phyloP scores from a whole-genome alignment of 2,113 vertebrate genomes.

The Pseudonaja textilis region DNA sequence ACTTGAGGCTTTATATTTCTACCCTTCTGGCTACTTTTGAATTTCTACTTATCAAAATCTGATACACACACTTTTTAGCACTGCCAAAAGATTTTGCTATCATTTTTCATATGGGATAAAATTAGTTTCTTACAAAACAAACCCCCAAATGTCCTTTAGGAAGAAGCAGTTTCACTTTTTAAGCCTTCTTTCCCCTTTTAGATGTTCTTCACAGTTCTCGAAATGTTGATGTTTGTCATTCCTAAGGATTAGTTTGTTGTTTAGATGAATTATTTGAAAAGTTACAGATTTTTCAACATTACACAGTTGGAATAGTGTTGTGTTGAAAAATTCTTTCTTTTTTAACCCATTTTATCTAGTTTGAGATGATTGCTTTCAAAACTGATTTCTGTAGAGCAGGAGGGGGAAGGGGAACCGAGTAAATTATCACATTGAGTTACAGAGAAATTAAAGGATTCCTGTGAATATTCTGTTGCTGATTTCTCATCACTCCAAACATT shows the following conservation, averaged over 20 bases:
- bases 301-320: not conserved
- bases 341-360: not conserved
- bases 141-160: not conserved
- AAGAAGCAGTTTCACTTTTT: not conserved
- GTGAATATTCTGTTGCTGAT: not conserved
- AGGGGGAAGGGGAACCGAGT: not conserved
- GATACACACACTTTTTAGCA: not conserved
- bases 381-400: not conserved
- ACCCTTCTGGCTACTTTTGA: not conserved
- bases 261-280: not conserved
- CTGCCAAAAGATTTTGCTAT: not conserved
- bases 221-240: not conserved
- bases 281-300: not conserved
- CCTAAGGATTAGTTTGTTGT: not conserved
- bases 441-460: not conserved
- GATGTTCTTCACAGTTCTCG: not conserved
- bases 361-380: not conserved
- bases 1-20: not conserved
- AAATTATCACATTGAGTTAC: not conserved
- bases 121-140: not conserved
- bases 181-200: not conserved
- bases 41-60: not conserved
- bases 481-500: not conserved
- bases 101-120: not conserved
- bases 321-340: not conserved